A percentile compares a stretch with the other conserved stretches of the same genome.
phyloP scores from a whole-genome alignment of 2,113 vertebrate species.

The Thryonomys swinderianus region DNA sequence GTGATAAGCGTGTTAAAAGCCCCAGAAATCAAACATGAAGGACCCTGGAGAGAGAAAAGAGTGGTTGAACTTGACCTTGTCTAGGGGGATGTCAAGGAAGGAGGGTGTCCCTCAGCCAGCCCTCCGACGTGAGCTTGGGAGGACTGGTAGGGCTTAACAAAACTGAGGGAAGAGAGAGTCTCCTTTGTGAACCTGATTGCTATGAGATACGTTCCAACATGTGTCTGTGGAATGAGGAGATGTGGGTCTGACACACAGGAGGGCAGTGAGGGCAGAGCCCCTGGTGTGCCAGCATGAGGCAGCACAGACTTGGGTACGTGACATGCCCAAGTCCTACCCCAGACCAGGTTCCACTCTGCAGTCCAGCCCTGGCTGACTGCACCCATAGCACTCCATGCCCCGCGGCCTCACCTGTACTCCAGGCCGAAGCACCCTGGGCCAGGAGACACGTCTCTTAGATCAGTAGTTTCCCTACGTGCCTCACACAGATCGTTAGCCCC shows the following conservation, averaged over 20 bases:
- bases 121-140: neutral
- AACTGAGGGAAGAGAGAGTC: too few species aligned
- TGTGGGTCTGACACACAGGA: rapidly evolving
- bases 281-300: too few species aligned
- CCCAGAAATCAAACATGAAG: neutral
- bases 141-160: neutral
- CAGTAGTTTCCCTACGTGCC: too few species aligned
- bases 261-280: neutral
- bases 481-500: neutral
- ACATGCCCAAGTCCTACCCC: neutral
- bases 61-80: neutral
- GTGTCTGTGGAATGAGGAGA: neutral
- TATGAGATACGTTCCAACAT: neutral
- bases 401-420: neutral
- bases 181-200: rapidly evolving
- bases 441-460: neutral
- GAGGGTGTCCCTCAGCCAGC: neutral
- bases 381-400: neutral
- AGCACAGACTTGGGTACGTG: rapidly evolving
- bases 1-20: rapidly evolving
- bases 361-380: neutral
- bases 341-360: neutral
- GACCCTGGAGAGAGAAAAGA: neutral
- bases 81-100: too few species aligned
- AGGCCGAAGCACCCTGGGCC: neutral